These are phyloP conservation scores for Cercopithecus diana DNA, from an alignment of 2,797 vertebrate genomes.

Conservation along the genomic window DNA sequence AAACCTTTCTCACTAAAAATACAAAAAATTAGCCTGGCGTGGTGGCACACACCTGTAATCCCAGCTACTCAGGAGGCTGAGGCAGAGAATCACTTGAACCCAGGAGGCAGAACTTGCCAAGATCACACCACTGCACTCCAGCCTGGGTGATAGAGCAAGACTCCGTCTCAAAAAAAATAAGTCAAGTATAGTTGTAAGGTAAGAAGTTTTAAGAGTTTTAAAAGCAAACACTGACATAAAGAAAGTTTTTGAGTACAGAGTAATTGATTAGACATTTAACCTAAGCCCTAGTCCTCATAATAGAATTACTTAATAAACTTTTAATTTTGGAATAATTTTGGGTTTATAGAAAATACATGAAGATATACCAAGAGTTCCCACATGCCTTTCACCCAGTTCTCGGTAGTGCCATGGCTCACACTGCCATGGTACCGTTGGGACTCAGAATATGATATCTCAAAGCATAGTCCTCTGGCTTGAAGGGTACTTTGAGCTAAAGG, in stretches of 20 bases:
- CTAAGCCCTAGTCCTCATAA: background rate
- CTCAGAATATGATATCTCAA: background rate
- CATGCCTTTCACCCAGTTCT: background rate
- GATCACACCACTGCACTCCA: too few species aligned
- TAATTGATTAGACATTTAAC: background rate
- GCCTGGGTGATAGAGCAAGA: too few species aligned
- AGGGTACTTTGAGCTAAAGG: background rate
- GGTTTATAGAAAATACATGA: background rate
- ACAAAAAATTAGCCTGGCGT: too few species aligned
- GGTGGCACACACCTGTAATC: rapidly evolving
- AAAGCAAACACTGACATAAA: background rate
- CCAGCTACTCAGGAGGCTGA: too few species aligned
- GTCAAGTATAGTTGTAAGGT: background rate
- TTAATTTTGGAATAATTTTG: background rate
- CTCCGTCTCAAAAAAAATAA: too few species aligned
- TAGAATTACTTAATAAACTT: background rate
- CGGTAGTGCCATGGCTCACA: background rate
- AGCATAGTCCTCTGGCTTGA: background rate
- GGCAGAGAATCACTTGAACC: too few species aligned
- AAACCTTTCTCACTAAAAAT: too few species aligned
- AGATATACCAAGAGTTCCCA: background rate
- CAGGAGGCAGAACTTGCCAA: too few species aligned
- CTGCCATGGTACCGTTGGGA: rapidly evolving
- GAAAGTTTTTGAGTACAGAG: background rate
- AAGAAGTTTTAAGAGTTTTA: background rate